phyloP scores from a whole-genome alignment of 2,888 invertebrate genomes.

The Napeogenes inachia region DNA sequence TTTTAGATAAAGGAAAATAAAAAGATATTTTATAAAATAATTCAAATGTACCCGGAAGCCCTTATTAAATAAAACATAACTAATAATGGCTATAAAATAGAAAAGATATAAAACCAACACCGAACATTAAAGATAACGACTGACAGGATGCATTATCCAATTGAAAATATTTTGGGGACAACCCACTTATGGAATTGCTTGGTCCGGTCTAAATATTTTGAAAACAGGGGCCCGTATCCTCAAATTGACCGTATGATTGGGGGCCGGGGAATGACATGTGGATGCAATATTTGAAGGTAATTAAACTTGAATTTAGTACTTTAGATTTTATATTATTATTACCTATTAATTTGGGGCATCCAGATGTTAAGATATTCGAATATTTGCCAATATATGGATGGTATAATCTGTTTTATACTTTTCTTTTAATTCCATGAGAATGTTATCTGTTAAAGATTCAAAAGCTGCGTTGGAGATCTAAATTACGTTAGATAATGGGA shows the following conservation, averaged over 20 bases:
- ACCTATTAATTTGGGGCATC: no score
- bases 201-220: slow-evolving; percentile 67
- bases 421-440: background rate
- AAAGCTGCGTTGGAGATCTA: slow-evolving; percentile 13
- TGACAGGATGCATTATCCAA: slow-evolving; percentile 66
- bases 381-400: background rate
- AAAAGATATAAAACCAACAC: slow-evolving; percentile 10
- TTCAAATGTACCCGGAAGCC: background rate
- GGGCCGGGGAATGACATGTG: slow-evolving; percentile 33
- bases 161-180: slow-evolving; percentile 61
- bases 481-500: slow-evolving; percentile 14
- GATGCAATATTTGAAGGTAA: slow-evolving; percentile 10
- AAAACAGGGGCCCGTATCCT: slow-evolving; percentile 69
- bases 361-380: no score
- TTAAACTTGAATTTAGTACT: background rate
- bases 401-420: background rate
- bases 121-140: slow-evolving; percentile 40
- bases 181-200: slow-evolving; percentile 68
- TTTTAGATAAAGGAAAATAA: no score
- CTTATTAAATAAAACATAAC: background rate
- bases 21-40: no score
- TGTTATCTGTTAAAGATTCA: background rate
- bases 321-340: background rate
- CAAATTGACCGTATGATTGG: slow-evolving; percentile 73
- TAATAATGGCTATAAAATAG: slow-evolving; percentile 13